Conservation (phyloP, 2,888 invertebrate genomes). For the Eupsilia transversa region DNA sequence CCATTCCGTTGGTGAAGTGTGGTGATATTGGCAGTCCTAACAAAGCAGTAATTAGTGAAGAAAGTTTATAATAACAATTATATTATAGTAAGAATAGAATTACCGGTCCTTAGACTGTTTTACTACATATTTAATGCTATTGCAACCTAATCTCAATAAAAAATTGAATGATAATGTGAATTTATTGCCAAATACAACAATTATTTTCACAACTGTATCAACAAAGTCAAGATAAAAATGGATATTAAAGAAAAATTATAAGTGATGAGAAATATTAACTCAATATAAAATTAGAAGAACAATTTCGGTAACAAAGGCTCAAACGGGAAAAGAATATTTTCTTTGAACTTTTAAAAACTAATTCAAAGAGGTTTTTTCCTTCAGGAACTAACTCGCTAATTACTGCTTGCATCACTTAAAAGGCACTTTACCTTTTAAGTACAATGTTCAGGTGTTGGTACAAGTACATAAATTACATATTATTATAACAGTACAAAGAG, state of each 20-base stretch:
- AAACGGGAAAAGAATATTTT: conserved; percentile 6
- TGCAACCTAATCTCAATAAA: neutral
- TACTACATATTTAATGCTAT: neutral
- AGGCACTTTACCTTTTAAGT: neutral
- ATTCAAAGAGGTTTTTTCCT: conserved; percentile 29
- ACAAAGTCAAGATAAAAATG: neutral
- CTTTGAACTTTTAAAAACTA: conserved; percentile 29
- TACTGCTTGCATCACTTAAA: conserved; percentile 26
- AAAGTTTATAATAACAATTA: neutral
- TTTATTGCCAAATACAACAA: neutral
- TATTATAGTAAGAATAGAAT: neutral
- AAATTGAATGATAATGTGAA: neutral
- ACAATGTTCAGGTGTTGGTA: neutral
- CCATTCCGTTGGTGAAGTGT: neutral
- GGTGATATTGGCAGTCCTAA: neutral
- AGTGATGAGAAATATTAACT: conserved; percentile 1
- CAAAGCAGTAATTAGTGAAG: neutral
- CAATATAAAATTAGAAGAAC: conserved; percentile 7
- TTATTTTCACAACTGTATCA: neutral
- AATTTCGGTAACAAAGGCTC: conserved; percentile 5
- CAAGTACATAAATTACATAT: no score
- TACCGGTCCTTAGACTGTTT: no score
- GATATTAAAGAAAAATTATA: neutral
- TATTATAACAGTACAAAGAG: neutral
- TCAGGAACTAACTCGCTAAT: conserved; percentile 37